These are phyloP conservation scores for Lateolabrax maculatus DNA, from an alignment of 2,797 vertebrate species.

Conservation along the genomic window DNA sequence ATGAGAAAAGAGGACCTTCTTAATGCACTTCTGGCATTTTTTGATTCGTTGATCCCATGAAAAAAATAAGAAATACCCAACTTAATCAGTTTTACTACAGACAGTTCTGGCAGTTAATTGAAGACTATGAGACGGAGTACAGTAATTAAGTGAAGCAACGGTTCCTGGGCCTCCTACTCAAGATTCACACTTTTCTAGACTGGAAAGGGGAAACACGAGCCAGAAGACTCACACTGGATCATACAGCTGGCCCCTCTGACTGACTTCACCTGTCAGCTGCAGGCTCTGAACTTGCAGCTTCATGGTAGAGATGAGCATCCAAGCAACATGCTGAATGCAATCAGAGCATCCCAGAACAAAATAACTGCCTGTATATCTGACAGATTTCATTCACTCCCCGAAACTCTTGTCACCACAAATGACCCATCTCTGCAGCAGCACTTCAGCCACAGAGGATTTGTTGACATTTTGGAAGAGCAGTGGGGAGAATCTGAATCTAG, in stretches of 20 bases:
- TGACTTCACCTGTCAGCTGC: too few species aligned
- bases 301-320: too few species aligned
- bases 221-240: too few species aligned
- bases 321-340: too few species aligned
- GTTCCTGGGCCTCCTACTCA: not conserved
- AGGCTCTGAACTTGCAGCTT: too few species aligned
- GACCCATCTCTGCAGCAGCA: conserved; percentile 17
- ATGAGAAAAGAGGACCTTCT: not conserved
- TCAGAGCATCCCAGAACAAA: not conserved
- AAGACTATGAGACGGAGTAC: not conserved
- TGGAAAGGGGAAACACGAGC: too few species aligned
- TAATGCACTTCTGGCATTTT: not conserved
- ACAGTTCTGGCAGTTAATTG: not conserved
- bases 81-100: not conserved
- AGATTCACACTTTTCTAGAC: not conserved
- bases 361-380: not conserved
- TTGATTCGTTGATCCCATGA: not conserved
- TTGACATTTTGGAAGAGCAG: not conserved
- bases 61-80: not conserved
- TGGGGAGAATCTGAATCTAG: not conserved
- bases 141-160: not conserved
- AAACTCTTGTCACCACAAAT: conserved; percentile 24
- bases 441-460: conserved; percentile 12
- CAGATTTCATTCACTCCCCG: conserved; percentile 14
- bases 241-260: too few species aligned